phyloP scores from a whole-genome alignment of 2,888 invertebrate species.

The Hemaris fuciformis region DNA sequence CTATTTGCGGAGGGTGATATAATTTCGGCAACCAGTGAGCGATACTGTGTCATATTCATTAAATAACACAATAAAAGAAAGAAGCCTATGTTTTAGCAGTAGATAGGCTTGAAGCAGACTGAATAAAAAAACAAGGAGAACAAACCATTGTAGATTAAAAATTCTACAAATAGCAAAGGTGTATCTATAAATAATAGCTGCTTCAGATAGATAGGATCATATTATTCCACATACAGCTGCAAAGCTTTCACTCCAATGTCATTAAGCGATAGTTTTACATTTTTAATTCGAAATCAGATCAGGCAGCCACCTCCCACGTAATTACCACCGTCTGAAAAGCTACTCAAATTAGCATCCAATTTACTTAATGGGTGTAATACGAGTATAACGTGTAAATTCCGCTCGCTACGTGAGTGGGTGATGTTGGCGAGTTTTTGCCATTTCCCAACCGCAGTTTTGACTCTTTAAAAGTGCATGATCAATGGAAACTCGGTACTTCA shows the following conservation, averaged over 20 bases:
- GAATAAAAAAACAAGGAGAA: too few species aligned
- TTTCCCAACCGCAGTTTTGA: background rate
- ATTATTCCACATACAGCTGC: too few species aligned
- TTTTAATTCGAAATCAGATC: background rate
- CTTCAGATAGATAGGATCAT: too few species aligned
- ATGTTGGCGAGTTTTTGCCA: constrained; percentile 9
- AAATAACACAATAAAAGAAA: too few species aligned
- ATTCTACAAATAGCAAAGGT: too few species aligned
- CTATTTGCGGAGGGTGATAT: background rate
- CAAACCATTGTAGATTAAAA: too few species aligned
- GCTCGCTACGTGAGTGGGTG: constrained; percentile 37
- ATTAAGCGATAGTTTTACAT: background rate
- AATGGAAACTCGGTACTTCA: background rate
- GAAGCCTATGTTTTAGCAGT: too few species aligned
- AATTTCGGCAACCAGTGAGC: too few species aligned
- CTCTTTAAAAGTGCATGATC: background rate
- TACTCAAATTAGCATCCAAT: constrained; percentile 58
- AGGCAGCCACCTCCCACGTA: constrained; percentile 11
- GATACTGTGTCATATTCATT: too few species aligned
- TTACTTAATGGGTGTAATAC: constrained; percentile 50
- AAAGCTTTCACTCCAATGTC: background rate
- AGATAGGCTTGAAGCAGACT: too few species aligned
- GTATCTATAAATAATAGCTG: too few species aligned
- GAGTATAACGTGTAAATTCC: constrained; percentile 44
- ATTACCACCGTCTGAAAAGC: constrained; percentile 27